These are phyloP conservation scores for Tetraneura akinire DNA, from an alignment of 1,140 invertebrate genomes.

Conservation along the genomic window DNA sequence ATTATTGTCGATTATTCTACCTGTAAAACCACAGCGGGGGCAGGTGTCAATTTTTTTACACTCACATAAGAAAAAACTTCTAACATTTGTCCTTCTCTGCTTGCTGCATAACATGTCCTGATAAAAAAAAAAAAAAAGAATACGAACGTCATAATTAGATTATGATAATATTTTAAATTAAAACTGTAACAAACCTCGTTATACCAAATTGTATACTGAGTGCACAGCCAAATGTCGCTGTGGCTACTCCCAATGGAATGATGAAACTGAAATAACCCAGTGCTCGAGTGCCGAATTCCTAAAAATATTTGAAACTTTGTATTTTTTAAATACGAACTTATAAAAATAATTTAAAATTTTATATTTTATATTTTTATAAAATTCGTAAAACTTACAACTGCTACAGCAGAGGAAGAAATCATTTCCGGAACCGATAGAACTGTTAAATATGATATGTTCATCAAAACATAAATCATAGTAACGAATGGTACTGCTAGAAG, in stretches of 20 bases:
- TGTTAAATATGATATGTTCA: slow-evolving; percentile 92
- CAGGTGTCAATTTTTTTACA: slow-evolving; percentile 74
- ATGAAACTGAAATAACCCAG: slow-evolving; percentile 65
- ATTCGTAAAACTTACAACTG: slow-evolving; percentile 67
- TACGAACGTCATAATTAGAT: no score
- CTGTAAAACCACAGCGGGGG: slow-evolving; percentile 80
- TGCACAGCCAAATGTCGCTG: slow-evolving; percentile 75
- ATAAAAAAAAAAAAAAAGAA: no score
- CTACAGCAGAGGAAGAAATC: slow-evolving; percentile 78
- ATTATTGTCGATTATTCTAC: slow-evolving; percentile 60
- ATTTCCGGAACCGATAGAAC: slow-evolving; percentile 80
- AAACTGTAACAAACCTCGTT: slow-evolving; percentile 61
- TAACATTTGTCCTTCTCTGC: slow-evolving; percentile 81
- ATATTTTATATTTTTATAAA: no score
- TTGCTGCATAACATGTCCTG: slow-evolving; percentile 84
- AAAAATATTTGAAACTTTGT: neutral
- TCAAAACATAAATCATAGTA: slow-evolving; percentile 82
- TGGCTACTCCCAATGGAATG: slow-evolving; percentile 73
- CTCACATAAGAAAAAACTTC: slow-evolving; percentile 84
- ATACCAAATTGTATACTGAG: slow-evolving; percentile 76
- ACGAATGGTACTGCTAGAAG: slow-evolving; percentile 85
- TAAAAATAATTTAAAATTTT: no score
- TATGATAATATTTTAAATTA: no score
- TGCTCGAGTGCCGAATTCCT: slow-evolving; percentile 67
- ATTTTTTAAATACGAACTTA: neutral